Conservation (phyloP, 2,113 vertebrate genomes). For the Ceyx melanurus region DNA sequence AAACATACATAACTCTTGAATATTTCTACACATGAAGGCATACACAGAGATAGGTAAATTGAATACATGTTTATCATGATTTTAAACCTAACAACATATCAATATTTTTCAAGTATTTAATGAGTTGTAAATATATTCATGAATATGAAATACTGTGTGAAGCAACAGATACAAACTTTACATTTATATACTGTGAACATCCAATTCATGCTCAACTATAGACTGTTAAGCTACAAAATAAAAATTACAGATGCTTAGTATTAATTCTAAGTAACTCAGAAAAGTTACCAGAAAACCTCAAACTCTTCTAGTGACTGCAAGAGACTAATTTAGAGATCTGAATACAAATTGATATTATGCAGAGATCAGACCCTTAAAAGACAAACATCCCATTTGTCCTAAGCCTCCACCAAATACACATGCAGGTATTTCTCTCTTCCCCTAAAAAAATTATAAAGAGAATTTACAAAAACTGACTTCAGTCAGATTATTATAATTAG, state of each 20-base stretch:
- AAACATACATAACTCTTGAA: not conserved
- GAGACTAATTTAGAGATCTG: not conserved
- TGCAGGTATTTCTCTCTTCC: not conserved
- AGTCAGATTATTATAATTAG: not conserved
- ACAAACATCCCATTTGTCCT: not conserved
- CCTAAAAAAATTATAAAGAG: not conserved
- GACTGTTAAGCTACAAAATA: not conserved
- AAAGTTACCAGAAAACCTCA: not conserved
- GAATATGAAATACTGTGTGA: not conserved
- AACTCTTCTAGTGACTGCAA: not conserved
- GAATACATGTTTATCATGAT: not conserved
- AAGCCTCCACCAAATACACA: not conserved
- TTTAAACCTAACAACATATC: not conserved
- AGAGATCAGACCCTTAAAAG: not conserved
- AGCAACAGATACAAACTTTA: not conserved
- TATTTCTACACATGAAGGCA: not conserved
- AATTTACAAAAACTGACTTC: not conserved
- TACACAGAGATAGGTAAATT: not conserved
- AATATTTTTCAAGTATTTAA: not conserved
- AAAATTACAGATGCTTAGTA: not conserved
- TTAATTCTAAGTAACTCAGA: not conserved
- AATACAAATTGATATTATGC: not conserved
- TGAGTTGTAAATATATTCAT: not conserved
- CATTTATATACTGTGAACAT: not conserved
- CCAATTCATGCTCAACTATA: not conserved